Evolutionary conservation across 2,888 invertebrate species (phyloP), one percentile per base, ranked within the genome.

Genomic region (Siphlonurus alternatus): DNA sequence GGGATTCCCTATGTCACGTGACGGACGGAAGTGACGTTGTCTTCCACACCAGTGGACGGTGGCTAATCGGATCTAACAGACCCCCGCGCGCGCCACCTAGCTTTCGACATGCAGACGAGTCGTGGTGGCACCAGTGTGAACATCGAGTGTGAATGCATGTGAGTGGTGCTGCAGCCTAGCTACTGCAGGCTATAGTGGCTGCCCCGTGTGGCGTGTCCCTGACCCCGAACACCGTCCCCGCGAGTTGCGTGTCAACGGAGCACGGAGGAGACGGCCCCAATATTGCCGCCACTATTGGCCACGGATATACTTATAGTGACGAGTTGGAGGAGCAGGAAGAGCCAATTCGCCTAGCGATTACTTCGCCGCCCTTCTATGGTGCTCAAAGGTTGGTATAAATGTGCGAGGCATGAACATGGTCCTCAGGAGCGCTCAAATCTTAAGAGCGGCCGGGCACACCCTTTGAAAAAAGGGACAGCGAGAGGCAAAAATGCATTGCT

Each of bases 1-100:
- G 38, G 38, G 38, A 38, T 38, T 38, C 38, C 38, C 38, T 38
- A n/a, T 38, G 38, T 59, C 63, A 63, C 63, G 63, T 63, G 63
- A 63, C 63, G 25, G 15, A 59, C 63, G 63, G 63, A 63, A 63
- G 59, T 63, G 63, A 63, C 63, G 63, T 59, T 59, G 20, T 56
- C 59, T 63, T 63, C 63, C 63, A 59, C 63, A 59, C 63, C 63
- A 63, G 59, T 63, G 63, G 63, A 38, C 38, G 38, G 38, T 38
- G 38, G 59, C 63, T 63, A 63, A 63, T 63, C 63, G 63, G 63
- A 63, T 63, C 63, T 38, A 5, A 10, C 15, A 15, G 38, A 38
- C 7, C 15, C 38, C 38, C 5, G 5, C 38, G 7, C 38, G 38
- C 38, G 38, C 15, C 38, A 38, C 38, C 38, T n/a, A n/a, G n/a